A percentile compares a stretch with the other conserved stretches of the same genome.
Conservation (phyloP, 2,797 vertebrate species). For the Balearica regulorum region DNA sequence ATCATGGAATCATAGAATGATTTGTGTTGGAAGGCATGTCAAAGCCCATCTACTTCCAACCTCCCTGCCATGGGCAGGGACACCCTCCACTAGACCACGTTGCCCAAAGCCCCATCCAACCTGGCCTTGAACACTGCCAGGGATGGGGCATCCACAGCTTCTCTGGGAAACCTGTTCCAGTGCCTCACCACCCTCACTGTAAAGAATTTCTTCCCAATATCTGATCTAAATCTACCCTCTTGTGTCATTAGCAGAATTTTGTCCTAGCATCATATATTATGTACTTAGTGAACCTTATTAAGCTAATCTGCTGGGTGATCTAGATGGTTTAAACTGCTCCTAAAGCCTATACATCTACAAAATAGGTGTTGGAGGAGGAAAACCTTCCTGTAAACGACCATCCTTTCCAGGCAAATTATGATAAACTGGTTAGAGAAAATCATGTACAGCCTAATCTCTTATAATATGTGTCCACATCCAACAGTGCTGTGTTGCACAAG, state of each 20-base stretch:
- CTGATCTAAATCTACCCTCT: too few relatives aligned
- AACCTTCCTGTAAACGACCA: not conserved
- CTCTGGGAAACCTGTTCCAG: too few relatives aligned
- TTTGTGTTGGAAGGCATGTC: too few relatives aligned
- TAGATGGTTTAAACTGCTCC: not conserved
- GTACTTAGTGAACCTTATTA: not conserved
- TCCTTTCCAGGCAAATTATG: not conserved
- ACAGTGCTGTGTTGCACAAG: not conserved
- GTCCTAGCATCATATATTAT: not conserved
- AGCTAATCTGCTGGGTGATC: not conserved
- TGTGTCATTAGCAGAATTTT: not conserved
- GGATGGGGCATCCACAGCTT: too few relatives aligned
- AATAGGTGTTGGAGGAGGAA: not conserved
- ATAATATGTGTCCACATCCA: not conserved
- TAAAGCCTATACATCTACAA: not conserved
- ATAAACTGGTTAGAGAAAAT: not conserved
- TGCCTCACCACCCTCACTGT: too few relatives aligned
- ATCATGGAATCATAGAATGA: not conserved
- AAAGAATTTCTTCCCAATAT: too few relatives aligned
- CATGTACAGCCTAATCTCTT: not conserved
- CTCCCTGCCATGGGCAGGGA: too few relatives aligned
- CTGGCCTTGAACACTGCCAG: too few relatives aligned
- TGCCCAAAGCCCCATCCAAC: too few relatives aligned
- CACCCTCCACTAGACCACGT: too few relatives aligned
- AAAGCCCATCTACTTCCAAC: too few relatives aligned